Evolutionary conservation across 2,113 vertebrate species (phyloP).

Genomic region (Gorsachius goisagi): DNA sequence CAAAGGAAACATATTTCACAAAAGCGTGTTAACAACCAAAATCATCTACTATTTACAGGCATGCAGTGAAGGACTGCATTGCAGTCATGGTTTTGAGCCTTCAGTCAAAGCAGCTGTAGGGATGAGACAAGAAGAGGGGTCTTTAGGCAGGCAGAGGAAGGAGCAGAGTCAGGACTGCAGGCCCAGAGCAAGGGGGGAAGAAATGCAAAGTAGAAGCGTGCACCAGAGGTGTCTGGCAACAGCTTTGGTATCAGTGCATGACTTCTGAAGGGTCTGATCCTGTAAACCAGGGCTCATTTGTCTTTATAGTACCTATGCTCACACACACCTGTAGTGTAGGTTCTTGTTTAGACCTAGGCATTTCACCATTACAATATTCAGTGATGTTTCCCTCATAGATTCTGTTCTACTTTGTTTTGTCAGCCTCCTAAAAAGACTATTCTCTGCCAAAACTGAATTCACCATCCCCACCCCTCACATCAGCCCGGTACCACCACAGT

Average conservation of each 20-base stretch:
- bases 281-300: background rate
- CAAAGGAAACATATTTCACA: background rate
- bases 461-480: too few relatives aligned
- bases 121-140: too few relatives aligned
- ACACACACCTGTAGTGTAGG: fast-evolving
- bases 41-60: background rate
- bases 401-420: background rate
- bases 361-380: background rate
- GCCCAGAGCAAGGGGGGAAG: background rate
- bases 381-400: background rate
- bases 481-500: background rate
- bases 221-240: background rate
- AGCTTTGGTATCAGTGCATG: fast-evolving
- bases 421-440: background rate
- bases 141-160: background rate
- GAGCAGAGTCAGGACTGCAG: background rate
- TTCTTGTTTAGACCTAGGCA: background rate
- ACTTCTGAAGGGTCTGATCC: background rate
- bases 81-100: background rate
- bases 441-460: background rate
- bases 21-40: fast-evolving
- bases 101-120: background rate
- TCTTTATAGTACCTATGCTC: background rate
- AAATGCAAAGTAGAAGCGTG: fast-evolving
- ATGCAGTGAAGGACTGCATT: fast-evolving